Base-by-base conservation (phyloP, 53 echinoderm and acorn worm genomes). In the Pentamera pediparva region DNA sequence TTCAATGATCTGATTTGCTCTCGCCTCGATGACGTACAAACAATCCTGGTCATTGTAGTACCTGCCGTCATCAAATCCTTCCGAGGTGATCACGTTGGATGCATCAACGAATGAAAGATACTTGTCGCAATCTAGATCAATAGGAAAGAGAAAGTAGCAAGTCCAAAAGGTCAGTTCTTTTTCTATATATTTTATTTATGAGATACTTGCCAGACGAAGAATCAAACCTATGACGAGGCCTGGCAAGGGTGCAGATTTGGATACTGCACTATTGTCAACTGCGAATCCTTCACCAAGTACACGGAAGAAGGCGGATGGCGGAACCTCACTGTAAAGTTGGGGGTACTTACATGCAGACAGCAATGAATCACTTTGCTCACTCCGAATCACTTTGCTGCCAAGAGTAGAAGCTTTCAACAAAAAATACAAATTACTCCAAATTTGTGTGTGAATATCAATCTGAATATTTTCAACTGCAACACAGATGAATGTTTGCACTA, bases 31-130 rank as follows among this genome's bases (percentile, higher is more conserved):
- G 25, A 43, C 61, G 57, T 69, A 75, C 0, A 61, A 41, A 39
- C 88, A 88, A 41, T 88, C 76, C 45, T 59, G 49, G 76, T 84
- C 57, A 76, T 88, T 88, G 29, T 49, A 58, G 49, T 88, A 88
- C 25, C 5, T 48, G 21, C 22, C 32, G 18, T 77, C 77, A 0
- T 36, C 22, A 38, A 40, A 56, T 22, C 45, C 70, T 12, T 58
- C 54, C 0, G 80, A 71, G 24, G 75, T 76, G 20, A 51, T 61
- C 6, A 80, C 75, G 5, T 70, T 79, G 6, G 59, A 43, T 32
- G 79, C 48, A n/a, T n/a, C 58, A 57, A 31, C 58, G 58, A 57
- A 25, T 29, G 29, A 21, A 82, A 47, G 13, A 27, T 77, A 26
- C 50, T 26, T n/a, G 39, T 88, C 88, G 48, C 88, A 88, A 53